A percentile compares a stretch with the other conserved stretches of the same genome.
Conservation (phyloP, 2,797 vertebrate genomes). For the Dryobates pubescens region DNA sequence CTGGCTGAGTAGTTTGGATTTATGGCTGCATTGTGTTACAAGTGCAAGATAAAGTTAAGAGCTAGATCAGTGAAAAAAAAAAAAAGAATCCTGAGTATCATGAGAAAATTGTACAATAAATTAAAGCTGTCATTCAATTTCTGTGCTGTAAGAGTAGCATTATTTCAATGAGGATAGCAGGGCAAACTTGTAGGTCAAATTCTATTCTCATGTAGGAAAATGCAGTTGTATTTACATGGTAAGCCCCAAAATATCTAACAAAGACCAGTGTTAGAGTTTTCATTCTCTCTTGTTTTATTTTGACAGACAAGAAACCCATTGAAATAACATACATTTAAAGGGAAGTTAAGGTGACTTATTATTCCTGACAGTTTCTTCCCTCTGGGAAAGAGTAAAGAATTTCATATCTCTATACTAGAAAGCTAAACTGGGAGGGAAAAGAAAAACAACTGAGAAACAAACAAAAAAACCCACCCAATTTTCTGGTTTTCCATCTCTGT, state of each 20-base stretch:
- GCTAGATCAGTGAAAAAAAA: background rate
- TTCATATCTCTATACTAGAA: background rate
- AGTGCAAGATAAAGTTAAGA: background rate
- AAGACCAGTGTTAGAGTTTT: background rate
- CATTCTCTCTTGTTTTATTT: background rate
- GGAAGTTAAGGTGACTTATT: background rate
- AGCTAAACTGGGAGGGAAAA: background rate
- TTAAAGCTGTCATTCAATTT: background rate
- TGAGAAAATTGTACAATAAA: background rate
- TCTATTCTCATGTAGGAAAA: slow-evolving; percentile 2
- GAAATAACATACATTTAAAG: background rate
- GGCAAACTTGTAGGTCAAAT: background rate
- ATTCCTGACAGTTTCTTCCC: background rate
- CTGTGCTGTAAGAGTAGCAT: background rate
- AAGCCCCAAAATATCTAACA: background rate
- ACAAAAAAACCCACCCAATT: background rate
- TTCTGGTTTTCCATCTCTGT: background rate
- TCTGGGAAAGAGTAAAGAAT: background rate
- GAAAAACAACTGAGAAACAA: background rate
- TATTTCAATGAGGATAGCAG: background rate
- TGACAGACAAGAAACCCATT: background rate
- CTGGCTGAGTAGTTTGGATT: slow-evolving; percentile 33
- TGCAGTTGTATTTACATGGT: background rate
- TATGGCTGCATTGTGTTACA: slow-evolving; percentile 31
- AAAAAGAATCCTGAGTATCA: background rate